Evolutionary conservation across 2,113 vertebrate genomes (phyloP), one percentile per base, ranked within the genome.

Genomic region (Gadus macrocephalus): DNA sequence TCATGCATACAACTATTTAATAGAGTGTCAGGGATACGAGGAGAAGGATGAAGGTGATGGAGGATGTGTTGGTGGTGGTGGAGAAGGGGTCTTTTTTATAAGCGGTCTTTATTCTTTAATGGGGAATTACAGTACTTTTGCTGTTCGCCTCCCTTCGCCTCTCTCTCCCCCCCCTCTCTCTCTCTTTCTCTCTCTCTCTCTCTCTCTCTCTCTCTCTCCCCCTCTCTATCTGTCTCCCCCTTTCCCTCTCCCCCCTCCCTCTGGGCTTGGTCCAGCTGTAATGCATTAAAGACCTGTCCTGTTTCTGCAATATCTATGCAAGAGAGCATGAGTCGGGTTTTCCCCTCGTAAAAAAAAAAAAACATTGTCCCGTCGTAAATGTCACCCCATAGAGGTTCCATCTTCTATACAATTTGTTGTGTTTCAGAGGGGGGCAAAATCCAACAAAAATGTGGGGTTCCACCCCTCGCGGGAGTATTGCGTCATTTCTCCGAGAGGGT

Each of bases 291-390:
- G 85, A 83, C 68, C 73, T 74, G 81, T 84, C 81, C 85, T 55
- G 67, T 62, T 82, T 83, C 77, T 82, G 53, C 70, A 66, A 31
- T 17, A 69, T 86, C 78, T 79, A 64, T 83, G 80, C 69, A 61
- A 59, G 65, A 81, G 75, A 58, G 76, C 70, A 62, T 53, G 60
- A 66, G 56, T 60, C 65, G 85, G 86, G 81, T 88, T 90, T 90
- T 88, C 88, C 88, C 88, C 87, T 85, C 64, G 19, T 84, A 78
- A 85, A 87, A 63, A 1, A 78, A 84, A 87, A 61, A 1, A 62
- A 5, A 7, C 42, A 49, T 49, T 53, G 31, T 64, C 65, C 60
- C 70, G 8, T 67, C 78, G 83, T 77, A 79, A 81, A 81, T 62
- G 76, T 68, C 55, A 28, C 75, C 59, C 42, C 31, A 49, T 11